Percentiles rank a stretch among this genome's conserved stretches.
Evolutionary conservation across 1,140 invertebrate species (phyloP).

Genomic region (Spodoptera litura): DNA sequence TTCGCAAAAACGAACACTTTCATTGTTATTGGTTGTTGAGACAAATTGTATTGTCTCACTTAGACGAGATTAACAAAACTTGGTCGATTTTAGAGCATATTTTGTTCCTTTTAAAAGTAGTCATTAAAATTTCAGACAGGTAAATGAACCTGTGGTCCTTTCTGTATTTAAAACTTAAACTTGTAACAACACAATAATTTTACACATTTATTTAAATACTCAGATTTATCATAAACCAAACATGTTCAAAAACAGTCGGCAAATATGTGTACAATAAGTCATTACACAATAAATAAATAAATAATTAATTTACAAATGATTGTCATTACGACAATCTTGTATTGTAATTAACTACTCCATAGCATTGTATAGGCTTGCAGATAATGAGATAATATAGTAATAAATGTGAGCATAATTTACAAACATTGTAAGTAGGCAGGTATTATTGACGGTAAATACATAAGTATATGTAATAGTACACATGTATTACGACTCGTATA

Average conservation of each 20-base stretch:
- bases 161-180: no score
- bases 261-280: background rate
- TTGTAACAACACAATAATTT: no score
- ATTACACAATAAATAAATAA: background rate
- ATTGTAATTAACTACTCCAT: background rate
- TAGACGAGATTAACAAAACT: no score
- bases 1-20: background rate
- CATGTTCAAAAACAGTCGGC: no score
- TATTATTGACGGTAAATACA: background rate
- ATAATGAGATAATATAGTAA: constrained; percentile 29
- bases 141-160: no score
- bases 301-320: constrained; percentile 4
- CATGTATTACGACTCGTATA: background rate
- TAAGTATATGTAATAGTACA: constrained; percentile 14
- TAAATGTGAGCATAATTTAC: constrained; percentile 4
- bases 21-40: background rate
- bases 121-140: no score
- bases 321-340: background rate
- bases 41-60: constrained; percentile 1
- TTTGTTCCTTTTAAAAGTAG: no score
- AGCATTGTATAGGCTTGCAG: background rate
- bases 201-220: no score
- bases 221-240: background rate
- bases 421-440: constrained; percentile 14
- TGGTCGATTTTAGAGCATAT: no score